phyloP scores from a whole-genome alignment of 2,888 invertebrate species.

The Atethmia centrago region DNA sequence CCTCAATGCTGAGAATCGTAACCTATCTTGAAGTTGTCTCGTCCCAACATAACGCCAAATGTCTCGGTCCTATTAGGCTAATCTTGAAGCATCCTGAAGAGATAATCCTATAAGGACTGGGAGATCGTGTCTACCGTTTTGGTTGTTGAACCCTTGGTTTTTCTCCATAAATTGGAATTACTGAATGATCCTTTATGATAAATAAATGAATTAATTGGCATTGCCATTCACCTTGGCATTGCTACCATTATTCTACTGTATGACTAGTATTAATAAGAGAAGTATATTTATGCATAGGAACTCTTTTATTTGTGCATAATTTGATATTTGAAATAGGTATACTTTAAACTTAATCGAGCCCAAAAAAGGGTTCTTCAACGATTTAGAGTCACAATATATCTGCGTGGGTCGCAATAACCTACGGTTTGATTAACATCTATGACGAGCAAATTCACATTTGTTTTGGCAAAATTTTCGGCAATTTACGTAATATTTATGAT shows the following conservation, averaged over 20 bases:
- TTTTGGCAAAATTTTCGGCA: conserved; percentile 7
- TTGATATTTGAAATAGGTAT: not conserved
- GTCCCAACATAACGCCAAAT: not conserved
- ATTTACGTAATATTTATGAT: conserved; percentile 17
- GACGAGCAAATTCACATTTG: conserved; percentile 1
- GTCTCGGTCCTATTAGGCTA: no score
- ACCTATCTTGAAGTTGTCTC: not conserved
- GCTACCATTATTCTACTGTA: not conserved
- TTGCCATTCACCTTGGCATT: not conserved
- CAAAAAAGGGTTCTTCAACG: conserved; percentile 9
- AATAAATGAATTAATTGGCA: no score
- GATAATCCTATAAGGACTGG: not conserved
- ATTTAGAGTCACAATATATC: not conserved
- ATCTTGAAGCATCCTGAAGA: not conserved
- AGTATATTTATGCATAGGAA: not conserved
- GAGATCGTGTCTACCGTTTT: not conserved
- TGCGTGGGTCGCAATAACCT: not conserved
- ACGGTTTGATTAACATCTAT: not conserved
- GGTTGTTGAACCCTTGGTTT: not conserved
- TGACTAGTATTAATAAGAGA: not conserved
- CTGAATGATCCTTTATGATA: no score
- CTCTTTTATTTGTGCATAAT: not conserved
- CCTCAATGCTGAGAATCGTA: not conserved
- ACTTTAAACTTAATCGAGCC: no score
- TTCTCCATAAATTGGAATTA: not conserved